Conservation (phyloP, 2,113 vertebrate species). For the Poecilia latipinna region DNA sequence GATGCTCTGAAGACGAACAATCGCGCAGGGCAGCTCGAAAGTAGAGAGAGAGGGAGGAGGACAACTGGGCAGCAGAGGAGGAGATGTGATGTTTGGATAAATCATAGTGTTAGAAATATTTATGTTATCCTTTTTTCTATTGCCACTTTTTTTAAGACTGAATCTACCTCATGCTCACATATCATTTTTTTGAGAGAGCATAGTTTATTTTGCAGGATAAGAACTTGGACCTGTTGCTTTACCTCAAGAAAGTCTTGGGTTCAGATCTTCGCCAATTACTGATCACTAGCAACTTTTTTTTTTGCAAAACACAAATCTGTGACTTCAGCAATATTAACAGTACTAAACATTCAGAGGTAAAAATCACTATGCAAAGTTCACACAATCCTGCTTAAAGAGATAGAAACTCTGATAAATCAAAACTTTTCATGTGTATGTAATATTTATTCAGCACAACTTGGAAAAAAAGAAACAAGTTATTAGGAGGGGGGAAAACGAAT, state of each 20-base stretch:
- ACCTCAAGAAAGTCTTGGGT: too few species aligned
- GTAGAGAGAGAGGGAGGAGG: slow-evolving; percentile 17
- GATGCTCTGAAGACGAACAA: slow-evolving; percentile 56
- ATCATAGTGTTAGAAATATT: not conserved
- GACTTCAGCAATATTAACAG: not conserved
- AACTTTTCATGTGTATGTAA: not conserved
- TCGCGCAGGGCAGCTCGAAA: slow-evolving; percentile 37
- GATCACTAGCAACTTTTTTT: not conserved
- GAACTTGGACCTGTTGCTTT: too few species aligned
- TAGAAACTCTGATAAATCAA: not conserved
- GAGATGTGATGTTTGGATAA: slow-evolving; percentile 4
- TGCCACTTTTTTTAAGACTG: not conserved
- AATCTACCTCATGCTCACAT: not conserved
- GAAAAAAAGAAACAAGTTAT: not conserved
- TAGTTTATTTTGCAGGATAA: not conserved
- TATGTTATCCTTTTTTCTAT: not conserved
- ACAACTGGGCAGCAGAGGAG: slow-evolving; percentile 30
- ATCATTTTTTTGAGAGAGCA: not conserved
- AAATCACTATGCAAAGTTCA: too few species aligned
- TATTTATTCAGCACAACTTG: not conserved
- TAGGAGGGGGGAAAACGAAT: too few species aligned
- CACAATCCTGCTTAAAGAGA: not conserved
- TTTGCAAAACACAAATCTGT: not conserved
- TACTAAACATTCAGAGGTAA: not conserved
- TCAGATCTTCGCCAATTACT: too few species aligned